Evolutionary conservation across 2,797 vertebrate species (phyloP).

Genomic region (Sardinella longiceps): DNA sequence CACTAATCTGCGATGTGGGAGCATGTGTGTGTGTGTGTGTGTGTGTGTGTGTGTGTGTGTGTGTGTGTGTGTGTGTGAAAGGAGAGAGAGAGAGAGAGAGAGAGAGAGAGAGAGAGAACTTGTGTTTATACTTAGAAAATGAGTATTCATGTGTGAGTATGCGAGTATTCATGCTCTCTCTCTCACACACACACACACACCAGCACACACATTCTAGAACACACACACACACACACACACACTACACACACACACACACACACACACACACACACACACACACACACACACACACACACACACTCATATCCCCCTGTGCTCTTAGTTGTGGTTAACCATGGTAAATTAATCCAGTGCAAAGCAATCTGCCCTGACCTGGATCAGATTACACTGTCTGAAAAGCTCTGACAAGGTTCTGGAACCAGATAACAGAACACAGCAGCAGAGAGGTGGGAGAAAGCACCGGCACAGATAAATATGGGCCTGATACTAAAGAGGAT

Average conservation of each 20-base stretch:
- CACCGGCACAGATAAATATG: slow-evolving; percentile 46
- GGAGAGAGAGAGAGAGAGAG: not conserved
- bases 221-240: no score
- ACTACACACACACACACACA: no score
- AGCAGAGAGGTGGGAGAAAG: slow-evolving; percentile 40
- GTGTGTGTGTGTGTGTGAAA: not conserved
- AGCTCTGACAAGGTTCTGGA: slow-evolving; percentile 65
- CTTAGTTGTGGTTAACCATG: slow-evolving; percentile 60
- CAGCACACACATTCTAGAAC: no score
- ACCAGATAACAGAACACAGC: slow-evolving; percentile 65
- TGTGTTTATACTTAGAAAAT: not conserved
- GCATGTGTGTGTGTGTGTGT: no score
- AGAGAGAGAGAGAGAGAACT: not conserved
- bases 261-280: no score
- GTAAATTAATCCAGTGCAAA: slow-evolving; percentile 69
- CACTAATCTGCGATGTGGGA: slow-evolving; percentile 2
- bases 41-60: not conserved
- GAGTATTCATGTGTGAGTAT: not conserved
- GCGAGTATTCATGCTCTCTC: no score
- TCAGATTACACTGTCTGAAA: slow-evolving; percentile 67
- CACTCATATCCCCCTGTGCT: slow-evolving; percentile 26
- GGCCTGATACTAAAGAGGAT: slow-evolving; percentile 35
- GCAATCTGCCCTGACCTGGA: slow-evolving; percentile 62
- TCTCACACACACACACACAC: no score
- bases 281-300: slow-evolving; percentile 42